Evolutionary conservation across 2,113 vertebrate genomes (phyloP).

Genomic region (Excalfactoria chinensis): DNA sequence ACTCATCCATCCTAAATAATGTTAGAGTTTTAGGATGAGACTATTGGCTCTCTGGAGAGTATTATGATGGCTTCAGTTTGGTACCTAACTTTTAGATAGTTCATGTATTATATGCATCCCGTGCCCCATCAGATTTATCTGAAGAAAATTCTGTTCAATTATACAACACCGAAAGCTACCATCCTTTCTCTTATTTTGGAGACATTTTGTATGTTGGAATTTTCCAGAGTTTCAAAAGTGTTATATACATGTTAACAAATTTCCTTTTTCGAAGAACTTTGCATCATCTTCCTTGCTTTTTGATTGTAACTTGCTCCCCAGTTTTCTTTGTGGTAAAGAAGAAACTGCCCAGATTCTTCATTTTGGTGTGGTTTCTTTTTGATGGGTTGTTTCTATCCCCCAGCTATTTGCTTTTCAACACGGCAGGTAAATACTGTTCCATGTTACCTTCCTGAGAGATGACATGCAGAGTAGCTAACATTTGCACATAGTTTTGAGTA

Average conservation of each 20-base stretch:
- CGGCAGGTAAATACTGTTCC: neutral
- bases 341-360: neutral
- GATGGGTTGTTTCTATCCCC: neutral
- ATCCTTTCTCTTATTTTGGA: neutral
- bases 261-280: neutral
- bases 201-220: neutral
- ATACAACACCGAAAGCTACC: neutral
- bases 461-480: neutral
- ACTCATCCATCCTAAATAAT: conserved; percentile 46
- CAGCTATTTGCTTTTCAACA: neutral
- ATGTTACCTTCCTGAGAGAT: neutral
- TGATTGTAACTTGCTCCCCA: neutral
- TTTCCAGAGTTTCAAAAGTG: neutral
- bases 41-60: conserved; percentile 45
- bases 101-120: neutral
- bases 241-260: neutral
- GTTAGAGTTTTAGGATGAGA: conserved; percentile 43
- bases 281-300: neutral
- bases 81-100: conserved; percentile 10
- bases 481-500: neutral
- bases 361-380: neutral
- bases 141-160: neutral
- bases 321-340: neutral
- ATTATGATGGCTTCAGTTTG: conserved; percentile 28
- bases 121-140: neutral